Percentiles rank a stretch among this genome's conserved stretches.
phyloP scores from a whole-genome alignment of 1,140 invertebrate genomes.

The Mizuhopecten yessoensis region DNA sequence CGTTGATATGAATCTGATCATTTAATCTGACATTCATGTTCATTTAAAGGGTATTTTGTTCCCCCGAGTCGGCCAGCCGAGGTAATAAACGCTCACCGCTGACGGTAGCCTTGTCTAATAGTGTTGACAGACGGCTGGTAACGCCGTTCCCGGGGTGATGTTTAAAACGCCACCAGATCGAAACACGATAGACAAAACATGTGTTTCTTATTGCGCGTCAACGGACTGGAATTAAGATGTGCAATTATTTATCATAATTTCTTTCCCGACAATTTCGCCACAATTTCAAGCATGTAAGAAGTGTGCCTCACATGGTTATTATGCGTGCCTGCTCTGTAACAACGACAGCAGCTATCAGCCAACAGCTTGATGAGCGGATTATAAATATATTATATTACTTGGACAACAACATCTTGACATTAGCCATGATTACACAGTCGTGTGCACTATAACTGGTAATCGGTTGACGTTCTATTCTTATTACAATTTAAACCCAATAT shows the following conservation, averaged over 20 bases:
- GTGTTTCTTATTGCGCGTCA: slow-evolving; percentile 31
- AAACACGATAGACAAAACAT: slow-evolving; percentile 28
- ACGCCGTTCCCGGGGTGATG: not conserved
- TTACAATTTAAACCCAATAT: not conserved
- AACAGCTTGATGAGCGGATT: not conserved
- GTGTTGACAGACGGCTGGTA: not conserved
- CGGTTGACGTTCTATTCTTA: not conserved
- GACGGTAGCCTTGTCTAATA: not conserved
- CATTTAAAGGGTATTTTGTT: slow-evolving; percentile 39
- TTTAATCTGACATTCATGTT: slow-evolving; percentile 39
- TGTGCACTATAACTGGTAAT: not conserved
- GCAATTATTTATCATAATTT: slow-evolving; percentile 40
- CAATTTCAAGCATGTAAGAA: not conserved
- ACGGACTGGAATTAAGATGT: slow-evolving; percentile 18
- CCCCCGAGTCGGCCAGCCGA: not conserved
- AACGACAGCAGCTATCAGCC: not conserved
- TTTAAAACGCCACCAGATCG: slow-evolving; percentile 11
- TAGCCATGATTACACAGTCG: not conserved
- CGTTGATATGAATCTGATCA: slow-evolving; percentile 28
- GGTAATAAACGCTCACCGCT: slow-evolving; percentile 2
- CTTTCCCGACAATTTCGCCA: slow-evolving; percentile 31
- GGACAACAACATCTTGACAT: not conserved
- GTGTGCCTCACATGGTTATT: not conserved
- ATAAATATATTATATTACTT: slow-evolving; percentile 30
- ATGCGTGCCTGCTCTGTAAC: not conserved